Percentiles rank a stretch among this genome's conserved stretches.
Evolutionary conservation across 2,797 vertebrate genomes (phyloP).

Genomic region (Microctenopoma steveboyesi): DNA sequence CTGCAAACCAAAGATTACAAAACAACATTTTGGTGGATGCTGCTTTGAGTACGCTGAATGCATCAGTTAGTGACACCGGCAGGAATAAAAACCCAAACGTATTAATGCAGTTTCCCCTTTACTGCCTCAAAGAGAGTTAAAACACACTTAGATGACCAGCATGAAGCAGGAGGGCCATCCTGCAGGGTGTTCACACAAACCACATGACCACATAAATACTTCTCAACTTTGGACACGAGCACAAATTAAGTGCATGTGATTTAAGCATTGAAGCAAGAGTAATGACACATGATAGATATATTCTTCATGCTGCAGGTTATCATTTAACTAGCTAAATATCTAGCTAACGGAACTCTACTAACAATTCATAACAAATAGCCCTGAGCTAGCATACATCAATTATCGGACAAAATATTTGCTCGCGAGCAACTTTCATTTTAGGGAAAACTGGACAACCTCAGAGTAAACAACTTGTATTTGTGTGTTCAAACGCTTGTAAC

Average conservation of each 20-base stretch:
- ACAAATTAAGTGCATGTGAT: constrained; percentile 66
- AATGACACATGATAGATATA: background rate
- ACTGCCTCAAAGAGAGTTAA: background rate
- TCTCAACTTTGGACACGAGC: background rate
- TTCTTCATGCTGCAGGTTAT: background rate
- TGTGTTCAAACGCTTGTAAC: accelerated
- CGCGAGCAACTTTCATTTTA: accelerated
- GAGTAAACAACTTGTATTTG: background rate
- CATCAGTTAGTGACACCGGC: constrained; percentile 2
- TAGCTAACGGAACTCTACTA: background rate
- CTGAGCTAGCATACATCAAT: background rate
- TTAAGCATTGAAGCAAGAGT: background rate
- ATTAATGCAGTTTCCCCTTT: background rate
- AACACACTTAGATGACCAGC: background rate
- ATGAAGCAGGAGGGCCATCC: constrained; percentile 14
- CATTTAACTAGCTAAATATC: background rate
- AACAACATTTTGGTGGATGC: background rate
- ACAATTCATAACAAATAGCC: background rate
- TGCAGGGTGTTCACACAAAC: constrained; percentile 12
- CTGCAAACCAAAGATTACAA: background rate
- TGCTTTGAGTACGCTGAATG: constrained; percentile 36
- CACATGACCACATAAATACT: background rate
- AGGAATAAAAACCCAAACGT: constrained; percentile 14
- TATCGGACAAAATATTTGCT: background rate
- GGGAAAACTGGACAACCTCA: accelerated